phyloP scores from a whole-genome alignment of 2,888 invertebrate species.

The Ormyrus thymus region DNA sequence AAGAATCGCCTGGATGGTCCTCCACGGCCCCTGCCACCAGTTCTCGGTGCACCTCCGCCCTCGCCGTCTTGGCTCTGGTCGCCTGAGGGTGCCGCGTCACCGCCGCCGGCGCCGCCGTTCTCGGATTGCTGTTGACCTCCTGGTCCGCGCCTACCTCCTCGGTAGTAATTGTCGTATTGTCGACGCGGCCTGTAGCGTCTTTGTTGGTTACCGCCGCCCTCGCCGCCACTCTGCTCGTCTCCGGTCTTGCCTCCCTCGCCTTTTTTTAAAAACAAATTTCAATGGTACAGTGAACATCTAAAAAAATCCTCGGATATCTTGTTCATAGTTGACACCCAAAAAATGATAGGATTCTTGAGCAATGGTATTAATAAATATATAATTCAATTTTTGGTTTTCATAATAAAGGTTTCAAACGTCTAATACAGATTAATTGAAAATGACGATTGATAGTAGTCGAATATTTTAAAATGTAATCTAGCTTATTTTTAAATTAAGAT shows the following conservation, averaged over 20 bases:
- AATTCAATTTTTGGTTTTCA: too few species aligned
- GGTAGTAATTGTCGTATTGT: conserved; percentile 74
- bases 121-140: conserved; percentile 68
- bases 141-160: conserved; percentile 73
- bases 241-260: conserved; percentile 72
- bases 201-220: conserved; percentile 69
- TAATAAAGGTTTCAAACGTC: too few species aligned
- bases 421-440: too few species aligned
- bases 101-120: conserved; percentile 72
- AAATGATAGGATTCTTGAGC: too few species aligned
- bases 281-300: too few species aligned
- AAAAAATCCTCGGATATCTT: too few species aligned
- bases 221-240: conserved; percentile 73
- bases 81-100: conserved; percentile 64
- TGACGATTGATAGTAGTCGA: too few species aligned
- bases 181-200: conserved; percentile 77
- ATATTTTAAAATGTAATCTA: too few species aligned
- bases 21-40: conserved; percentile 74
- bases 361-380: too few species aligned
- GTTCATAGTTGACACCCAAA: too few species aligned
- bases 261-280: conserved; percentile 36
- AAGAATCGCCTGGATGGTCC: conserved; percentile 80
- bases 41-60: conserved; percentile 67
- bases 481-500: too few species aligned
- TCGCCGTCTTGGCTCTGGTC: conserved; percentile 65